Conservation (phyloP, 92 coral and sea anemone genomes). For the Pocillopora meandrina region DNA sequence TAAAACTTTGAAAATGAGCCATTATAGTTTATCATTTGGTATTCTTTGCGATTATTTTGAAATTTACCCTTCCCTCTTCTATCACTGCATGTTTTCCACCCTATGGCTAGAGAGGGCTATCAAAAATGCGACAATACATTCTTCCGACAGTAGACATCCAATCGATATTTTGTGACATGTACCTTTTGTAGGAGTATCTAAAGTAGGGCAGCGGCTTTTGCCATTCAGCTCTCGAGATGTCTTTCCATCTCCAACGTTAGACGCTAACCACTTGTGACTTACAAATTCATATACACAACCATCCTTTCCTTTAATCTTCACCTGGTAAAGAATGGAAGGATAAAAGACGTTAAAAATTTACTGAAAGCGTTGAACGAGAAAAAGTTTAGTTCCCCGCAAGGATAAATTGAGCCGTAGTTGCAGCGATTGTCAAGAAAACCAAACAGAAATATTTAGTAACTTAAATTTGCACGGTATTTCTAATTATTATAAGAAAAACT, state of each 20-base stretch:
- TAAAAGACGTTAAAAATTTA: too few species aligned
- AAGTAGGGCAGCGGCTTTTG: constrained; percentile 26
- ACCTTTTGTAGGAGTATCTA: constrained; percentile 28
- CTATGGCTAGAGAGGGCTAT: background rate
- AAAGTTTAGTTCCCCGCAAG: too few species aligned
- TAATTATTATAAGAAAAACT: too few species aligned
- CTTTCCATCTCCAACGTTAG: constrained; percentile 84
- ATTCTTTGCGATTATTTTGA: too few species aligned
- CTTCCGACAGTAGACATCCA: background rate
- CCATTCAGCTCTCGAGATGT: constrained; percentile 73
- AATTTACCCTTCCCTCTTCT: too few species aligned
- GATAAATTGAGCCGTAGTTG: too few species aligned
- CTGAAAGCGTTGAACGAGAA: too few species aligned
- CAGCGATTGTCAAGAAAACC: too few species aligned
- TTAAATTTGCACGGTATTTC: too few species aligned
- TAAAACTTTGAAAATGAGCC: background rate
- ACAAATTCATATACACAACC: constrained; percentile 77
- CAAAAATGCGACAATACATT: background rate
- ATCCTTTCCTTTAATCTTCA: constrained; percentile 61
- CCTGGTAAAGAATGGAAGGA: constrained; percentile 39
- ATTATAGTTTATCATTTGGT: too few species aligned
- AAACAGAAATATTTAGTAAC: too few species aligned
- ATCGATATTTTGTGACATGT: background rate
- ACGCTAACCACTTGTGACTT: constrained; percentile 91
- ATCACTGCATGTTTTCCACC: background rate